These are phyloP conservation scores for Bombus waltoni DNA, from an alignment of 1,140 invertebrate genomes.

Conservation along the genomic window DNA sequence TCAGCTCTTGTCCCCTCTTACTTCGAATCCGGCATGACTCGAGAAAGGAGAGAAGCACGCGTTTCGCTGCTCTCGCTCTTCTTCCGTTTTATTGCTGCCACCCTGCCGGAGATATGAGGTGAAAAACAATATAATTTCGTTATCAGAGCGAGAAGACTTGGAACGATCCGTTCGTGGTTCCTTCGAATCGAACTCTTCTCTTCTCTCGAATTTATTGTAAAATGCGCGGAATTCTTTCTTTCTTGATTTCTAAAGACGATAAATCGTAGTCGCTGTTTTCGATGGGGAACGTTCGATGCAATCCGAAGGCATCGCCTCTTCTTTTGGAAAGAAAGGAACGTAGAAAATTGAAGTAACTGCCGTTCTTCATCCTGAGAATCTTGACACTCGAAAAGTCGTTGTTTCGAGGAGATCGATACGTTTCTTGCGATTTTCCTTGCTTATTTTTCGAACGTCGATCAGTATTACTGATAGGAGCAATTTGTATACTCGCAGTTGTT, in stretches of 20 bases:
- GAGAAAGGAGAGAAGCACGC: neutral
- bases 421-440: neutral
- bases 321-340: neutral
- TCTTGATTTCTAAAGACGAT: neutral
- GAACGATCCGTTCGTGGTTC: neutral
- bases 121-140: conserved; percentile 34
- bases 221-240: neutral
- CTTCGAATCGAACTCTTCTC: neutral
- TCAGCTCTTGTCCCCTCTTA: conserved; percentile 1
- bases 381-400: neutral
- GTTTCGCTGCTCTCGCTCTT: neutral
- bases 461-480: neutral
- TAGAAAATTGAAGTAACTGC: neutral
- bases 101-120: neutral
- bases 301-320: neutral
- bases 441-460: neutral
- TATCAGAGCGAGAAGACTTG: conserved; percentile 8
- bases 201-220: neutral
- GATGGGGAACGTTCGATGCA: neutral
- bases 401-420: neutral
- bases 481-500: neutral
- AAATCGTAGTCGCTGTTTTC: neutral
- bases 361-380: neutral
- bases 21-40: neutral
- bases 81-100: neutral